These are phyloP conservation scores for Parochlus steinenii DNA, from an alignment of 2,888 invertebrate species.

Conservation along the genomic window DNA sequence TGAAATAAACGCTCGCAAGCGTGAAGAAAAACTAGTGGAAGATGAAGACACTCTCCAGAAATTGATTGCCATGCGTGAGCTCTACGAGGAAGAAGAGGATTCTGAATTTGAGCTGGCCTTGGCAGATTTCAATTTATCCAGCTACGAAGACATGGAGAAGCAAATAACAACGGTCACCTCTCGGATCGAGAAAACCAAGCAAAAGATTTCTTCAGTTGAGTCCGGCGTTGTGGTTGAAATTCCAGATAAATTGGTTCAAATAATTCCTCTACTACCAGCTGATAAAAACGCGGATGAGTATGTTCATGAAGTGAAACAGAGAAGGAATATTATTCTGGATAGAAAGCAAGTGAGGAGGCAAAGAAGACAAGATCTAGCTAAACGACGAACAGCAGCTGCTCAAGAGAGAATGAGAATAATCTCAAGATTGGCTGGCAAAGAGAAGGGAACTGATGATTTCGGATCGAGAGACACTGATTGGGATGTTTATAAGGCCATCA, in stretches of 20 bases:
- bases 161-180: slow-evolving; percentile 15
- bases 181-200: slow-evolving; percentile 48
- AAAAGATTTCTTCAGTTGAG: slow-evolving; percentile 54
- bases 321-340: slow-evolving; percentile 21
- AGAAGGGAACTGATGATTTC: slow-evolving; percentile 74
- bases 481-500: slow-evolving; percentile 90
- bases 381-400: slow-evolving; percentile 77
- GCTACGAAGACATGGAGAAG: slow-evolving; percentile 56
- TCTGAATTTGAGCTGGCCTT: slow-evolving; percentile 58
- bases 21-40: slow-evolving; percentile 72
- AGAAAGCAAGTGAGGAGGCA: slow-evolving; percentile 60
- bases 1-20: slow-evolving; percentile 77
- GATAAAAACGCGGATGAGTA: slow-evolving; percentile 23
- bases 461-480: slow-evolving; percentile 89
- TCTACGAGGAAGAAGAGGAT: slow-evolving; percentile 59
- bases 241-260: slow-evolving; percentile 19
- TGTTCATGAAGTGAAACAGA: slow-evolving; percentile 22
- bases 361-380: slow-evolving; percentile 73
- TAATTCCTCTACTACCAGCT: slow-evolving; percentile 23
- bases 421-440: slow-evolving; percentile 67
- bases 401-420: slow-evolving; percentile 92
- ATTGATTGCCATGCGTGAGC: slow-evolving; percentile 55
- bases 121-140: slow-evolving; percentile 56
- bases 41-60: slow-evolving; percentile 76
- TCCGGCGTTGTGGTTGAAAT: slow-evolving; percentile 21